Evolutionary conservation across 2,888 invertebrate genomes (phyloP), one percentile per base, ranked within the genome.

Genomic region (Ornithoptera priamus): DNA sequence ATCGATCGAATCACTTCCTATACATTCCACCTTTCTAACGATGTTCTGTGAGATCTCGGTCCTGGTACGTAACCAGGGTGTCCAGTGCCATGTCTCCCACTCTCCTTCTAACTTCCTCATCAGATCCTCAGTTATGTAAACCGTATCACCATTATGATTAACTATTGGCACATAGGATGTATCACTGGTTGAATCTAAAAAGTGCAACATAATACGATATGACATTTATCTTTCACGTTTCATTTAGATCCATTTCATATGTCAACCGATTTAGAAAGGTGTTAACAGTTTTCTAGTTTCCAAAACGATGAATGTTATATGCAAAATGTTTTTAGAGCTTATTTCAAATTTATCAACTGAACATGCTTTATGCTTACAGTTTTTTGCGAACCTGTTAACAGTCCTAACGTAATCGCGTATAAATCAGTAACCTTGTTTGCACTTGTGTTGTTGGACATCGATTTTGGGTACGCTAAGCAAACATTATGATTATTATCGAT

Each of bases 21-120:
- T 36, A 63, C 88, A 87, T 0, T 74, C 75, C 0, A 81, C 71
- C 68, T 88, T 85, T 0, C 75, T 75, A 0, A 85, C 77, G 2
- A 87, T 72, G 46, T 86, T 81, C 5, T 87, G 85, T 0, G 82
- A 73, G 2, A 86, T 75, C 62, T 83, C 80, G 0, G 88, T 80
- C 71, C 89, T 83, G 2, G 90, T 89, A 12, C 86, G 78, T 53
- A 88, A 72, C 90, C 92, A 92, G 0, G 92, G 92, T n/a, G 80
- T 85, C 88, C 88, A 89, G 73, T 92, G 93, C 92, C 92, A 92
- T 1, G 76, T 81, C 10, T 76, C 79, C 30, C 77, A 73, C 72
- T 93, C 90, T 10, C 82, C 81, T 2, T 78, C 77, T 39, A 92
- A 67, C 72, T 81, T 88, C 65, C 65, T 80, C 76, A 85, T 79